These are phyloP conservation scores for Rhagonycha fulva DNA, from an alignment of 2,888 invertebrate genomes.

Conservation along the genomic window DNA sequence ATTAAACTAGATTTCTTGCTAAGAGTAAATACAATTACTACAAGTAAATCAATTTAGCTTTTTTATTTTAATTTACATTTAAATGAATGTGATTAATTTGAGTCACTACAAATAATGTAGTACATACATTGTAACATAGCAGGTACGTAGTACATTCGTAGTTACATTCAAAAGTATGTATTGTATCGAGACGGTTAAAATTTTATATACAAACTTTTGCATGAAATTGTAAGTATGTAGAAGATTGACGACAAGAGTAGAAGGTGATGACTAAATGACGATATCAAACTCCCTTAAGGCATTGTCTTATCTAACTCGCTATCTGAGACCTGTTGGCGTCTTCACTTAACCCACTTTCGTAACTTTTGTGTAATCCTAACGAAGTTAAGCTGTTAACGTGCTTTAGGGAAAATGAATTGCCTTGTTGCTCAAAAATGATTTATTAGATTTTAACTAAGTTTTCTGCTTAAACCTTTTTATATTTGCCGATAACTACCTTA, in stretches of 20 bases:
- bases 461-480: conserved; percentile 12
- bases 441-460: conserved; percentile 24
- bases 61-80: neutral
- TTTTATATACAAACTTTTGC: neutral
- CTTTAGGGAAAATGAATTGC: conserved; percentile 23
- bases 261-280: conserved; percentile 47
- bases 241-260: conserved; percentile 47
- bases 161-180: neutral
- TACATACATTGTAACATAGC: too few relatives aligned
- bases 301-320: conserved; percentile 35
- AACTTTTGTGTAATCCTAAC: conserved; percentile 24
- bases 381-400: conserved; percentile 21
- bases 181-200: neutral
- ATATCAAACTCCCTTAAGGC: conserved; percentile 40
- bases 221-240: conserved; percentile 3
- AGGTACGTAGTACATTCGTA: neutral
- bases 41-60: neutral
- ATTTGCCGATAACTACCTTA: conserved; percentile 12
- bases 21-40: neutral
- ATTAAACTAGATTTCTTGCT: neutral
- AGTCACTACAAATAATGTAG: neutral
- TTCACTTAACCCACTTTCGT: conserved; percentile 24
- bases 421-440: conserved; percentile 23
- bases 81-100: neutral
- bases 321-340: conserved; percentile 30